Evolutionary conservation across 1,140 invertebrate genomes (phyloP), one percentile per base, ranked within the genome.

Genomic region (Atta cephalotes): DNA sequence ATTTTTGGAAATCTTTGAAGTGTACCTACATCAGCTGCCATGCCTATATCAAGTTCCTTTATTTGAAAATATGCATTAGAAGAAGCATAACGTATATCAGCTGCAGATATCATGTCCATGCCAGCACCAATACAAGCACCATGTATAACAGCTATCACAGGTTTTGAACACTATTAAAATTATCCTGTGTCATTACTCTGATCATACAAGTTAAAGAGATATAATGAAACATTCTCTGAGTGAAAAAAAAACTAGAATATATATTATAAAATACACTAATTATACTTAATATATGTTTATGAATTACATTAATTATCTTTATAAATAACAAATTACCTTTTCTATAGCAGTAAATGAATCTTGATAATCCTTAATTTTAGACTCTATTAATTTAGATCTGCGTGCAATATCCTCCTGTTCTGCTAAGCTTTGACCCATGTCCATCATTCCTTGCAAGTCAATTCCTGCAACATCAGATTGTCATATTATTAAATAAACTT

Each of bases 21-120:
- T 2, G 97, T 97, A 35, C 99, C 99, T 56, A 99, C 97, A 96
- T 99, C 99, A 71, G 99, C 98, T 68, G 99, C 98, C 94, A 99
- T 96, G 2, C 98, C 99, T 31, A 98, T 95, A 79, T 97, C 96
- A 3, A 97, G 97, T 96, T 99, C 98, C 95, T 98, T 99, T 9
- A 99, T 97, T 96, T 98, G 97, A 94, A 99, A 99, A 96, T 97
- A 99, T 7, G 99, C 97, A 95, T 99, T 98, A 88, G 97, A 95
- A 0, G 98, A 97, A 93, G 98, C 98, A 93, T 98, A 99, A 85
- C 99, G 96, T 89, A 99, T 98, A 95, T 99, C 99, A 84, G 98
- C 97, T 25, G 98, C 97, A 56, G 97, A 97, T 58, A 99, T 97
- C 85, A 99, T 95, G 94, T 99, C 97, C 9, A 99, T 96, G 9